phyloP scores from a whole-genome alignment of 2,797 vertebrate genomes.

The Peromyscus eremicus region DNA sequence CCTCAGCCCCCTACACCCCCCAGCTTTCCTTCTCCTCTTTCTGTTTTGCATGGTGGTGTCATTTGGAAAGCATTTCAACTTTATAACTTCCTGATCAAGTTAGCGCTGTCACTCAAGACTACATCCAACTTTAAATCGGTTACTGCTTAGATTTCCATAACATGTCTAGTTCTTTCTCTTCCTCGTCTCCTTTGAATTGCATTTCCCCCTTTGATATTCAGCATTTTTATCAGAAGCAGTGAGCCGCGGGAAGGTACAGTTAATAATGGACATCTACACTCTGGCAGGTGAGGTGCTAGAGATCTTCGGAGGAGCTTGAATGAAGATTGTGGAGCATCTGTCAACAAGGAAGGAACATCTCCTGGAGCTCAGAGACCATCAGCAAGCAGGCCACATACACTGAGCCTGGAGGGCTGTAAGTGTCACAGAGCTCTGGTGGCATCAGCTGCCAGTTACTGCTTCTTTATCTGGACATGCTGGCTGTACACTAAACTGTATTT shows the following conservation, averaged over 20 bases:
- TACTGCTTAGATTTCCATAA: not conserved
- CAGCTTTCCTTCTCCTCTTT: constrained; percentile 41
- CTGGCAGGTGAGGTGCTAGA: not conserved
- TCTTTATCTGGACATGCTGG: not conserved
- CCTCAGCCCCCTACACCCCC: not conserved
- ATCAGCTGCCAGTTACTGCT: not conserved
- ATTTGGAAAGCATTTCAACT: not conserved
- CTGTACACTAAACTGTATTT: not conserved
- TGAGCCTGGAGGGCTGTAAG: not conserved
- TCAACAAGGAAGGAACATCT: not conserved
- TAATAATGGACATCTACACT: not conserved
- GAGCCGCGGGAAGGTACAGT: not conserved
- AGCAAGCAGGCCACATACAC: no score
- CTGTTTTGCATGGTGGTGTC: not conserved
- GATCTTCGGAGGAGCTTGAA: not conserved
- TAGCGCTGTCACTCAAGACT: not conserved
- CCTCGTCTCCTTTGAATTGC: constrained; percentile 7
- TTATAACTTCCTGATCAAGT: not conserved
- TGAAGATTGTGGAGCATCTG: constrained; percentile 19
- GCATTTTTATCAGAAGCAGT: not conserved
- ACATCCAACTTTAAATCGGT: constrained; percentile 68
- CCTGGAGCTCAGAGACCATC: not conserved
- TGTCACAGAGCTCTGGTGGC: no score
- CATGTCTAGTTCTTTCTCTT: constrained; percentile 18
- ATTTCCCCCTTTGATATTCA: not conserved